These are phyloP conservation scores for Lateolabrax maculatus DNA, from an alignment of 2,797 vertebrate genomes.

Conservation along the genomic window DNA sequence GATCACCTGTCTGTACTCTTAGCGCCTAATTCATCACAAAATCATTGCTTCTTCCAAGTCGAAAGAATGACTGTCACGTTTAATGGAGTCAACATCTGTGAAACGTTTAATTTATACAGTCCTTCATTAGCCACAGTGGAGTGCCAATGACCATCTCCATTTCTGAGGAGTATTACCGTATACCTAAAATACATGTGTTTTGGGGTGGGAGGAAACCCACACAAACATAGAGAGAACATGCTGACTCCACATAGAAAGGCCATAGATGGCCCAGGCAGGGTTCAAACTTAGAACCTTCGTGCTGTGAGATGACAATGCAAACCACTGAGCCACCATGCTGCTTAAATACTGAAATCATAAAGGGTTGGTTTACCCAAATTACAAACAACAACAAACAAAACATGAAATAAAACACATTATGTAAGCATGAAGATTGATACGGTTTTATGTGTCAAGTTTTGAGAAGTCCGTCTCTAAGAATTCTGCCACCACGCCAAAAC, in stretches of 20 bases:
- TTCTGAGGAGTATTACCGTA: background rate
- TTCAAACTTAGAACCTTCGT: conserved; percentile 3
- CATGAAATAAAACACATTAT: background rate
- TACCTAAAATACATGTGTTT: background rate
- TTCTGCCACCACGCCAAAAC: background rate
- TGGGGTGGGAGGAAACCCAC: background rate
- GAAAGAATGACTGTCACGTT: conserved; percentile 26
- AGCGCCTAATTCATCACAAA: conserved; percentile 51
- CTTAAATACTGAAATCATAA: background rate
- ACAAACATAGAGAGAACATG: background rate
- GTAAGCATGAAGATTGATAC: background rate
- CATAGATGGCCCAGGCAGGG: background rate
- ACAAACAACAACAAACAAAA: conserved; percentile 1
- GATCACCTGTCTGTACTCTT: conserved; percentile 64
- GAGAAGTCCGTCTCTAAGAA: background rate
- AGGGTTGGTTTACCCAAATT: background rate
- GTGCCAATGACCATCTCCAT: background rate
- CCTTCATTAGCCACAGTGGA: conserved; percentile 7
- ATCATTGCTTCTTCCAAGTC: conserved; percentile 38
- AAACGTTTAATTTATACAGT: conserved; percentile 32
- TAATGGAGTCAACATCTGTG: conserved; percentile 48
- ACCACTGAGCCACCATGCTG: background rate
- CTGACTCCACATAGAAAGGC: background rate
- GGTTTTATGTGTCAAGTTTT: background rate
- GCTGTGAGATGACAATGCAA: background rate